Percentiles rank a stretch among this genome's conserved stretches.
Conservation (phyloP, 2,797 vertebrate species). For the Lepilemur ruficaudatus region DNA sequence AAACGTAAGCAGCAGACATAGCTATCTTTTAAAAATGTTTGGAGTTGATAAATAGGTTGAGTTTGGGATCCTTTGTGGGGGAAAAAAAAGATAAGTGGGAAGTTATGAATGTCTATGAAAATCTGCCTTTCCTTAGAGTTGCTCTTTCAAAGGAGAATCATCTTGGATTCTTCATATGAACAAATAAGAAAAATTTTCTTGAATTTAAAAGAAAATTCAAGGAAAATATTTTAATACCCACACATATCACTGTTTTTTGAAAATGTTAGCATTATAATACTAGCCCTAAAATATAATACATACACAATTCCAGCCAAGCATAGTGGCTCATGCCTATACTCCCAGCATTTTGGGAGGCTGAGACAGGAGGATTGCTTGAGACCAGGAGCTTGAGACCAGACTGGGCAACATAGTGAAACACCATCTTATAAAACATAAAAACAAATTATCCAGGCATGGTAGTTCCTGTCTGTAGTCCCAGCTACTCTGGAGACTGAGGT, state of each 20-base stretch:
- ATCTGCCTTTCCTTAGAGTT: background rate
- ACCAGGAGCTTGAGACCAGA: background rate
- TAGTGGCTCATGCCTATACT: background rate
- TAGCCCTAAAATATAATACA: background rate
- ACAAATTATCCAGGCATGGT: background rate
- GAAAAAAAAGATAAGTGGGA: background rate
- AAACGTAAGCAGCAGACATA: background rate
- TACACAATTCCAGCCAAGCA: background rate
- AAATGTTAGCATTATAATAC: background rate
- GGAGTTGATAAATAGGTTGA: background rate
- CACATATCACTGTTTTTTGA: background rate
- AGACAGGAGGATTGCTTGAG: background rate
- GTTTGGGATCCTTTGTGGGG: background rate
- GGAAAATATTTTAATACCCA: background rate
- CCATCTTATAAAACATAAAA: background rate
- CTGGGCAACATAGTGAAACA: background rate
- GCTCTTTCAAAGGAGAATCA: background rate
- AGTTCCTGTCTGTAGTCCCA: background rate
- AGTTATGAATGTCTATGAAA: background rate
- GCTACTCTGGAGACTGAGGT: background rate
- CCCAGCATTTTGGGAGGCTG: background rate
- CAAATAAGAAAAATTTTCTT: background rate
- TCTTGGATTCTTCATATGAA: background rate
- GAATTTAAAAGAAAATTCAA: background rate
- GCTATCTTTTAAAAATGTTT: background rate